Evolutionary conservation across 2,888 invertebrate genomes (phyloP), one percentile per base, ranked within the genome.

Genomic region (Dinocampus coccinellae): DNA sequence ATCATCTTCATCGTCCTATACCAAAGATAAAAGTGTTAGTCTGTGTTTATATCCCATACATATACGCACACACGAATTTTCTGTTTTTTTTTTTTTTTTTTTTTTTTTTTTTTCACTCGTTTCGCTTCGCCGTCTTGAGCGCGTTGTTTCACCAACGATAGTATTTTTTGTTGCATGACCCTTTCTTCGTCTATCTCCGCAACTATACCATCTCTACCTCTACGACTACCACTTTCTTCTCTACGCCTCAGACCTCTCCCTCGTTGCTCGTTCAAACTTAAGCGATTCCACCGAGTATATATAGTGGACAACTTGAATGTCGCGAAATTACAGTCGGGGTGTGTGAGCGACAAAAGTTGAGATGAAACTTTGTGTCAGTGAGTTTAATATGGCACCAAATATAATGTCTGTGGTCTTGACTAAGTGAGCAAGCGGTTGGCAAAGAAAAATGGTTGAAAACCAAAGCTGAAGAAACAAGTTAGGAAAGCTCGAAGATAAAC

Each of bases 371-470:
- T 70, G 67, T 72, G 77, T 76, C 75, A 76, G 77, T 81, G 82
- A 80, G 80, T 82, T 80, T 82, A 81, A 82, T 80, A 80, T 78
- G 73, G 73, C 63, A 36, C 63, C 42, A 16, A 63, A 47, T 63
- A 47, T 39, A 63, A 63, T 22, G 26, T 63, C 26, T 6, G 63
- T 26, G 47, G 63, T 63, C 29, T 2, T 24, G 16, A 47, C 24
- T 47, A 63, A 42, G 63, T 47, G 42, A 42, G 26, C 29, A 16
- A 47, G 47, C 24, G 63, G 34, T 24, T 16, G 16, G 58, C n/a
- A 33, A 33, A n/a, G 47, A 42, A 61, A 61, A 63, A 63, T 63
- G 39, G 24, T 3, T 42, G 42, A 10, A 36, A 24, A 26, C 24
- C 26, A 26, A 24, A 24, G 42, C 33, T 24, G 26, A 62, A 64